Evolutionary conservation across 2,113 vertebrate species (phyloP).

Genomic region (Nothocercus nigrocapillus): DNA sequence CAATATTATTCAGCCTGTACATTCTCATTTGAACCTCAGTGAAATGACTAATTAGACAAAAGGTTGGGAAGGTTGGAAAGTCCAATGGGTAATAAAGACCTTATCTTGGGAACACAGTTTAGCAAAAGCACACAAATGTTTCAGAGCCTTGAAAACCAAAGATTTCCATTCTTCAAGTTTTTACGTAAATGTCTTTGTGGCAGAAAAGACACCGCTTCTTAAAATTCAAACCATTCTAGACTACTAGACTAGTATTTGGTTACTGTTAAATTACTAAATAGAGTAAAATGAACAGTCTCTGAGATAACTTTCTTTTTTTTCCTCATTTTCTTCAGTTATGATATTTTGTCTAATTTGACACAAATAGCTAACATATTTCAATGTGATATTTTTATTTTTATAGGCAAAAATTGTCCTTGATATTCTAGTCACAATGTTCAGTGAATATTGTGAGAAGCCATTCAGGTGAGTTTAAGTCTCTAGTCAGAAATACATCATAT

Average conservation of each 20-base stretch:
- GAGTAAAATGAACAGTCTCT: not conserved
- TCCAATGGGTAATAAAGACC: not conserved
- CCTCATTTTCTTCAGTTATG: not conserved
- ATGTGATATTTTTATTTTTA: constrained; percentile 46
- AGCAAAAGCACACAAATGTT: not conserved
- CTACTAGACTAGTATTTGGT: not conserved
- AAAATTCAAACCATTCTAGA: not conserved
- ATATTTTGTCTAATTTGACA: not conserved
- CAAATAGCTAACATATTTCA: not conserved
- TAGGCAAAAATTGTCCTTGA: constrained; percentile 97
- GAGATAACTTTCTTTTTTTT: not conserved
- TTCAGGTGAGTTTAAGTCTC: constrained; percentile 88
- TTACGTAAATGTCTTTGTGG: not conserved
- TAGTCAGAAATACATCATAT: not conserved
- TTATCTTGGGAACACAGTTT: not conserved
- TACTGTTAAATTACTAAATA: not conserved
- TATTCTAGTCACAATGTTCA: constrained; percentile 95
- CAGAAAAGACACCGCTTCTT: not conserved
- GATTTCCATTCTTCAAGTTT: not conserved
- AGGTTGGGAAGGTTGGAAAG: not conserved
- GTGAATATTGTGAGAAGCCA: constrained; percentile 92
- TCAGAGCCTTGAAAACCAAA: not conserved
- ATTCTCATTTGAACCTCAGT: not conserved
- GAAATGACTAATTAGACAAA: not conserved
- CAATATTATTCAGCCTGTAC: not conserved